Conservation (phyloP, 2,888 invertebrate species). For the Eupeodes latifasciatus region DNA sequence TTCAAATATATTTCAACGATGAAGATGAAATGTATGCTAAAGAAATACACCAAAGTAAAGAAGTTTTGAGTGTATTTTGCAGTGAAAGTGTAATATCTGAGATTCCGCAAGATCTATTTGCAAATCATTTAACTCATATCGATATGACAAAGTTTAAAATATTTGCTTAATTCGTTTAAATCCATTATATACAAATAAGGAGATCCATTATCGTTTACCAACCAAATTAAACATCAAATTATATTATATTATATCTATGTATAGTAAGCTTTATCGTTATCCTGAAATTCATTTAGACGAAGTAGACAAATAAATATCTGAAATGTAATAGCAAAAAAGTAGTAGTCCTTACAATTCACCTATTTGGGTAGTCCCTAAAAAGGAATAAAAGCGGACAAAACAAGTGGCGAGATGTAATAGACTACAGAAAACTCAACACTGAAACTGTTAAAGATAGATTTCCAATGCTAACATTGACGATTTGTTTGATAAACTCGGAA, state of each 20-base stretch:
- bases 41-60: neutral
- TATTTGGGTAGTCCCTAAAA: too few species aligned
- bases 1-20: slow-evolving; percentile 28
- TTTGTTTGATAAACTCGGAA: too few species aligned
- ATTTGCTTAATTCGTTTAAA: neutral
- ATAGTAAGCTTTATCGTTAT: too few species aligned
- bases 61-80: slow-evolving; percentile 7
- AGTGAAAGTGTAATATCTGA: slow-evolving; percentile 4
- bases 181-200: neutral
- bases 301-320: neutral
- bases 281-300: neutral
- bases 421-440: neutral
- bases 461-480: too few species aligned
- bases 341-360: too few species aligned
- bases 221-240: slow-evolving; percentile 15
- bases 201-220: slow-evolving; percentile 15
- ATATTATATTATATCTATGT: too few species aligned
- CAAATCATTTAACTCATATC: neutral
- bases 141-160: slow-evolving; percentile 10
- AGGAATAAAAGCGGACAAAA: neutral
- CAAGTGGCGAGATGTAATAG: neutral
- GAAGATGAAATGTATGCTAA: slow-evolving; percentile 27
- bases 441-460: neutral
- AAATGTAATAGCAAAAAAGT: neutral
- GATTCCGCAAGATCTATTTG: neutral